Conservation (phyloP, 1,140 invertebrate species). For the Drosophila orosa region DNA sequence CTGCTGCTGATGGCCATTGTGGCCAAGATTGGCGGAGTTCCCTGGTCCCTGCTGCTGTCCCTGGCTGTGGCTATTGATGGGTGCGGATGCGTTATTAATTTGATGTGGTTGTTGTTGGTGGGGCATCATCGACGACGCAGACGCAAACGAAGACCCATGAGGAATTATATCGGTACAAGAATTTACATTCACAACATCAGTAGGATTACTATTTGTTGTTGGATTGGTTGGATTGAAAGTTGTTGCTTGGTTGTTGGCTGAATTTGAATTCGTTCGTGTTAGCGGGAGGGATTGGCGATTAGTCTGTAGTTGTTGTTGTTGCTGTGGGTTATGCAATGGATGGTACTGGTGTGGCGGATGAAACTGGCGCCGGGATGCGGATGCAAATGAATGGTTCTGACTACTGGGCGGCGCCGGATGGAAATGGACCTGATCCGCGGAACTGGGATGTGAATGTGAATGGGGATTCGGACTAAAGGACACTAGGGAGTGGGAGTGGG, state of each 20-base stretch:
- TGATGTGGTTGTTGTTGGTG: constrained; percentile 62
- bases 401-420: constrained; percentile 21
- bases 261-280: constrained; percentile 83
- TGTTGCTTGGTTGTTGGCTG: constrained; percentile 73
- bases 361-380: constrained; percentile 42
- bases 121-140: constrained; percentile 41
- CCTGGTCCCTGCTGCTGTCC: constrained; percentile 39
- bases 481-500: constrained; percentile 29
- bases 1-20: constrained; percentile 53
- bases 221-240: constrained; percentile 80
- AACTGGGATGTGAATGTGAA: constrained; percentile 4
- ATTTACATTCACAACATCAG: constrained; percentile 84
- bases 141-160: constrained; percentile 69
- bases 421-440: constrained; percentile 43
- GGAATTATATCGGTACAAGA: constrained; percentile 84
- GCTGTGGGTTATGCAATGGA: constrained; percentile 59
- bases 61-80: constrained; percentile 72
- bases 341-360: constrained; percentile 49
- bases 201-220: constrained; percentile 83
- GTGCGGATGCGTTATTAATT: constrained; percentile 69
- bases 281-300: constrained; percentile 84
- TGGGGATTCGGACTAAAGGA: constrained; percentile 32
- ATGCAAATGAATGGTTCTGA: constrained; percentile 44
- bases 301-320: constrained; percentile 78
- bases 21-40: constrained; percentile 44